Percentiles rank a stretch among this genome's conserved stretches.
phyloP scores from a whole-genome alignment of 2,113 vertebrate species.

The Callospermophilus lateralis region DNA sequence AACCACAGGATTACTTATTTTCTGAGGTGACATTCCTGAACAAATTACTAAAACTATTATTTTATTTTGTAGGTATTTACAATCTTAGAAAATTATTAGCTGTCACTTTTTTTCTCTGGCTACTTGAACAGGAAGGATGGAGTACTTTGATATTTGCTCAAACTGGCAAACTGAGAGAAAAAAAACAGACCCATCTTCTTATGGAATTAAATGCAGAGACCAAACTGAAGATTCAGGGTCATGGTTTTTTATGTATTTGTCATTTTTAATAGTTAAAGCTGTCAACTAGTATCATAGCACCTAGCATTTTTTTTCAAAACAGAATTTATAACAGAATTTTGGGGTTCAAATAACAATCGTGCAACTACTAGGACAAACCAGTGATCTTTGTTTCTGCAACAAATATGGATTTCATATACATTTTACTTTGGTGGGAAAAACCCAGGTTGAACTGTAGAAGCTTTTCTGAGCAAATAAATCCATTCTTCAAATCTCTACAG shows the following conservation, averaged over 20 bases:
- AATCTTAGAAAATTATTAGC: neutral
- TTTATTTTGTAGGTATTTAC: neutral
- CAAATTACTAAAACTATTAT: neutral
- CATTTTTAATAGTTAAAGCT: constrained; percentile 4
- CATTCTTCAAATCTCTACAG: neutral
- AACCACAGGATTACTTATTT: neutral
- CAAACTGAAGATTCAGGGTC: neutral
- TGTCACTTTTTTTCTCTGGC: neutral
- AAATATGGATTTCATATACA: neutral
- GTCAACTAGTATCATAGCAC: neutral
- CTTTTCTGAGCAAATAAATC: neutral
- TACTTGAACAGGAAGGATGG: neutral
- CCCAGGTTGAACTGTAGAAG: neutral
- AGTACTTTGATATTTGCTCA: constrained; percentile 31
- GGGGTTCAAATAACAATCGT: neutral
- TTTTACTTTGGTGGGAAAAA: neutral
- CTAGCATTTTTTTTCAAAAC: neutral
- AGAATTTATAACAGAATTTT: neutral
- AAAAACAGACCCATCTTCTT: neutral
- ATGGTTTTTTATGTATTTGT: neutral
- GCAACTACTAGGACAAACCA: neutral
- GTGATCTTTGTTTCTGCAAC: neutral
- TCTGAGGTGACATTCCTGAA: neutral
- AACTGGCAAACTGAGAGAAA: neutral
- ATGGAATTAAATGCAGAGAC: neutral